phyloP scores from a whole-genome alignment of 1,140 invertebrate genomes.

The Drosophila teissieri region DNA sequence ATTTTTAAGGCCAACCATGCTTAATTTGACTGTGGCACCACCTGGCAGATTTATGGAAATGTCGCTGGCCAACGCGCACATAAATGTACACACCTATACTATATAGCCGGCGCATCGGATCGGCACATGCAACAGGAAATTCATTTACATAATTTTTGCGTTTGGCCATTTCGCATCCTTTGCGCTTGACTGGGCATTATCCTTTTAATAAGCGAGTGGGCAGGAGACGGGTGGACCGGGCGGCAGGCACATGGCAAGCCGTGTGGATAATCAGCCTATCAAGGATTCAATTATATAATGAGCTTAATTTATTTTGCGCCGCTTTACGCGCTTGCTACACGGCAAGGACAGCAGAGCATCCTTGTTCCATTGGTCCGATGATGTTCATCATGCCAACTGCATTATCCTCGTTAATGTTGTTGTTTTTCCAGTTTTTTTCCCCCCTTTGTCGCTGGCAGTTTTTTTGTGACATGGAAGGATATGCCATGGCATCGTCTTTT shows the following conservation, averaged over 20 bases:
- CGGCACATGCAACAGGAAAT: constrained; percentile 72
- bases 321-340: constrained; percentile 43
- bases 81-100: no score
- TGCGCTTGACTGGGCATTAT: constrained; percentile 77
- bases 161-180: constrained; percentile 75
- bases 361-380: constrained; percentile 5
- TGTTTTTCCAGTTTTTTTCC: constrained; percentile 7
- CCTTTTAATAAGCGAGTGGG: constrained; percentile 70
- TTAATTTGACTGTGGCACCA: constrained; percentile 39
- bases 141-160: constrained; percentile 81
- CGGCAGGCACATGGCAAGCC: constrained; percentile 54
- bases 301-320: constrained; percentile 74
- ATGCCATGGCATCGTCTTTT: constrained; percentile 39
- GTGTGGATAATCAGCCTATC: constrained; percentile 80
- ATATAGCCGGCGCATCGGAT: background rate
- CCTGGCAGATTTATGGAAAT: constrained; percentile 69
- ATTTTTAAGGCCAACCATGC: constrained; percentile 36
- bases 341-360: constrained; percentile 3
- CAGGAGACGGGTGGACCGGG: constrained; percentile 3
- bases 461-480: constrained; percentile 43
- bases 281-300: constrained; percentile 63
- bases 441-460: constrained; percentile 16
- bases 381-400: constrained; percentile 48
- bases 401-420: constrained; percentile 39
- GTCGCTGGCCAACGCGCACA: constrained; percentile 14